Conservation (phyloP, 2,797 vertebrate genomes). For the Petrocephalus sullivani region DNA sequence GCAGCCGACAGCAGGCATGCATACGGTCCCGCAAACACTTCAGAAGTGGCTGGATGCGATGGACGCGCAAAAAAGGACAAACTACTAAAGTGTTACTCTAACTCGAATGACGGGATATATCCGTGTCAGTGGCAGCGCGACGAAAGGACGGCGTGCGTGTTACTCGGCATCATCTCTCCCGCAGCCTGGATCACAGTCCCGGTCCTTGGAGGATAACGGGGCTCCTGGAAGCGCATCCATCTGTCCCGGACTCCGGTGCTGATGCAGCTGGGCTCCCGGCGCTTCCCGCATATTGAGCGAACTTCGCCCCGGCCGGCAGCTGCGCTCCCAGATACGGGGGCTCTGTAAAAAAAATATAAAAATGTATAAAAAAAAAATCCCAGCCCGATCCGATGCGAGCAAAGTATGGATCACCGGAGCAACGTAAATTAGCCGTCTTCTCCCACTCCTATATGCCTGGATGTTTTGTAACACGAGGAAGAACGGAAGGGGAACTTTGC, state of each 20-base stretch:
- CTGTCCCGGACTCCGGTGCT: slow-evolving; percentile 25
- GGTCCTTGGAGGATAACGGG: background rate
- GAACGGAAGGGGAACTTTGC: slow-evolving; percentile 3
- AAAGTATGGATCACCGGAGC: slow-evolving; percentile 40
- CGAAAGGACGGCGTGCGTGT: background rate
- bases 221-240: slow-evolving; percentile 20
- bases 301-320: slow-evolving; percentile 46
- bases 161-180: slow-evolving; percentile 11
- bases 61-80: slow-evolving; percentile 9
- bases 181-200: slow-evolving; percentile 20
- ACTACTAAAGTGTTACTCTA: slow-evolving; percentile 17
- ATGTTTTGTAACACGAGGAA: background rate
- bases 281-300: slow-evolving; percentile 33
- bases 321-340: slow-evolving; percentile 32
- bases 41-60: background rate
- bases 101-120: slow-evolving; percentile 23
- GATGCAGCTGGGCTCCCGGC: slow-evolving; percentile 12
- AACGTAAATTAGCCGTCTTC: slow-evolving; percentile 33
- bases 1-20: slow-evolving; percentile 22
- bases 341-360: background rate
- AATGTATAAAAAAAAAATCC: background rate
- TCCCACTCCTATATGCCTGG: slow-evolving; percentile 15
- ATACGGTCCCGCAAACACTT: background rate
- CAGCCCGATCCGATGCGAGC: slow-evolving; percentile 25
- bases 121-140: slow-evolving; percentile 4